These are phyloP conservation scores for Nemotelus pantherinus DNA, from an alignment of 2,888 invertebrate species.

Conservation along the genomic window DNA sequence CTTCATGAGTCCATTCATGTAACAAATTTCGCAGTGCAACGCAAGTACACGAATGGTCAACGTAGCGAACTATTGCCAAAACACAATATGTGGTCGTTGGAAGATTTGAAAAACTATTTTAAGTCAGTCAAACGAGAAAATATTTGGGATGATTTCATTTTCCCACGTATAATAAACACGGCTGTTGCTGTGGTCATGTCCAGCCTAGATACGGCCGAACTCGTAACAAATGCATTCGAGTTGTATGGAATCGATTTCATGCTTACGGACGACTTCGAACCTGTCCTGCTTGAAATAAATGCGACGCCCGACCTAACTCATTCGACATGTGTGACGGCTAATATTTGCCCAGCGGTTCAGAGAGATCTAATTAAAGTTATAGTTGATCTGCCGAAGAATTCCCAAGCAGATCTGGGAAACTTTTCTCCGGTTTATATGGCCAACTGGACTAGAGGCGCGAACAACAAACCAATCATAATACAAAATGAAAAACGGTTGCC, in stretches of 20 bases:
- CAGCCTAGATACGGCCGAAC: slow-evolving; percentile 77
- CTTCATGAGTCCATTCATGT: slow-evolving; percentile 88
- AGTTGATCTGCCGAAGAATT: slow-evolving; percentile 60
- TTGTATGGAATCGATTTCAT: slow-evolving; percentile 94
- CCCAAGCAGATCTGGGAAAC: slow-evolving; percentile 67
- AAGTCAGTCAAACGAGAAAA: slow-evolving; percentile 63
- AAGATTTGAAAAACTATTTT: slow-evolving; percentile 75
- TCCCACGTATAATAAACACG: slow-evolving; percentile 85
- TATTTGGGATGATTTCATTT: slow-evolving; percentile 79
- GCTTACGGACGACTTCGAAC: slow-evolving; percentile 82
- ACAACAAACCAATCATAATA: background rate
- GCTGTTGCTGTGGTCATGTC: slow-evolving; percentile 82
- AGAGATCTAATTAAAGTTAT: slow-evolving; percentile 89
- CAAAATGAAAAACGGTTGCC: background rate
- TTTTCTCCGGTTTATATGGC: slow-evolving; percentile 68
- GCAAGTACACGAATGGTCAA: slow-evolving; percentile 69
- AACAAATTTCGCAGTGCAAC: slow-evolving; percentile 88
- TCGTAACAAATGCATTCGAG: slow-evolving; percentile 82
- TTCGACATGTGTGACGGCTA: slow-evolving; percentile 84
- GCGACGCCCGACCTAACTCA: slow-evolving; percentile 84
- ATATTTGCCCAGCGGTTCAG: slow-evolving; percentile 81
- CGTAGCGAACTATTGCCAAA: slow-evolving; percentile 74
- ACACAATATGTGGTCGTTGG: slow-evolving; percentile 87
- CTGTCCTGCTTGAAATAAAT: slow-evolving; percentile 94
- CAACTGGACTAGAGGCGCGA: background rate